Evolutionary conservation across 2,888 invertebrate species (phyloP), one percentile per base, ranked within the genome.

Genomic region (Standfussiana lucernea): DNA sequence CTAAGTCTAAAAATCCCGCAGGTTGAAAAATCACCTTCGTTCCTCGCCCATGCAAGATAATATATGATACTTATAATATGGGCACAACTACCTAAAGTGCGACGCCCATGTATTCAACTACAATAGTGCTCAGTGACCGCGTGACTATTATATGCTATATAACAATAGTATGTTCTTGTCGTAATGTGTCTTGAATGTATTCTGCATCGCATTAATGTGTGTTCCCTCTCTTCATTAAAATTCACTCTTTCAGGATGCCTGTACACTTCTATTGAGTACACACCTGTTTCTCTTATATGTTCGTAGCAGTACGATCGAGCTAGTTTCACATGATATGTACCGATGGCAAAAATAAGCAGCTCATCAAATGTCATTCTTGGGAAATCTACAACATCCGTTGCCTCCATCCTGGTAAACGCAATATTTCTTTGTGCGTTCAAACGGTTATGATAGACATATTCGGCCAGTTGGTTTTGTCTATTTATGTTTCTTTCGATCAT

Each of bases 1-100:
- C 45, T 66, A 47, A 24, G 50, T 67, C 45, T 47, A 67, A 67
- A 67, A 67, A 47, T 24, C 24, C 47, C 47, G 66, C 66, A 47
- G 67, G 47, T 72, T 77, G 68, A 64, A 72, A 53, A 53, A 53
- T 53, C 53, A 53, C 67, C 67, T 67, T 67, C 47, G 67, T 67
- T 32, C 32, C 74, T 77, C 40, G 77, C 77, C 61, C 67, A 73
- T 64, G 67, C 67, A 66, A 77, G 67, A 62, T 62, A 69, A 37
- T 78, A 79, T 47, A 79, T 28, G 47, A 79, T 67, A 61, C 62
- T 69, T 56, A 65, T 71, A 47, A 79, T 77, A 75, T 75, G 78
- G 28, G 78, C 74, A 42, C 78, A 78, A 65, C 72, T 75, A 50
- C 78, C 78, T 50, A 78, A 50, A 47, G 79, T 79, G 42, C 78